Conservation (phyloP, 2,113 vertebrate species). For the Haplochromis burtoni region DNA sequence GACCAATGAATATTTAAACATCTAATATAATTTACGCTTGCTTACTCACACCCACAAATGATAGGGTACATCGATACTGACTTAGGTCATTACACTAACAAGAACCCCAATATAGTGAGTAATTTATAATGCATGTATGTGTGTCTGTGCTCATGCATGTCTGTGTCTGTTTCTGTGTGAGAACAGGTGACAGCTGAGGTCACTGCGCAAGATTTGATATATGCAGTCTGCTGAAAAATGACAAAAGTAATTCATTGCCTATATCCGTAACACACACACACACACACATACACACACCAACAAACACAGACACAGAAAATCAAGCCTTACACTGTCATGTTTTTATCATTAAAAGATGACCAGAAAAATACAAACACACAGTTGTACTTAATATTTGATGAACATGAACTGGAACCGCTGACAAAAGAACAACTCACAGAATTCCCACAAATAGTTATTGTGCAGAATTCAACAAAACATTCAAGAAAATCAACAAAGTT, state of each 20-base stretch:
- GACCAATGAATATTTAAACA: conserved; percentile 51
- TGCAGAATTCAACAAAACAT: neutral
- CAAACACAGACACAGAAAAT: neutral
- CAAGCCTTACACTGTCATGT: neutral
- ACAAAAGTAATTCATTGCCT: conserved; percentile 35
- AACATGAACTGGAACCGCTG: neutral
- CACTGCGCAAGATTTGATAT: conserved; percentile 28
- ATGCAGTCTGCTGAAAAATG: conserved; percentile 17
- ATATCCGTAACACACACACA: neutral
- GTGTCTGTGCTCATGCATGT: neutral
- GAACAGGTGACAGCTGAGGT: conserved; percentile 31
- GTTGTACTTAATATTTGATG: neutral
- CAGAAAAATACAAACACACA: neutral
- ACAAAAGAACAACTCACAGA: neutral
- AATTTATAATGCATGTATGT: neutral
- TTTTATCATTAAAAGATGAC: neutral
- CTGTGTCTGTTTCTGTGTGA: neutral
- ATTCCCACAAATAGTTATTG: neutral
- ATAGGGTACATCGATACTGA: neutral
- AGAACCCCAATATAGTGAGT: neutral
- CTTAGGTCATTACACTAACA: conserved; percentile 20
- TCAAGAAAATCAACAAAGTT: neutral
- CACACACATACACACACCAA: neutral
- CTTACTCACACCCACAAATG: neutral
- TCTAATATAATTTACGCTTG: conserved; percentile 11